phyloP scores from a whole-genome alignment of 2,888 invertebrate species.

The Melikaiella ostensackeni region DNA sequence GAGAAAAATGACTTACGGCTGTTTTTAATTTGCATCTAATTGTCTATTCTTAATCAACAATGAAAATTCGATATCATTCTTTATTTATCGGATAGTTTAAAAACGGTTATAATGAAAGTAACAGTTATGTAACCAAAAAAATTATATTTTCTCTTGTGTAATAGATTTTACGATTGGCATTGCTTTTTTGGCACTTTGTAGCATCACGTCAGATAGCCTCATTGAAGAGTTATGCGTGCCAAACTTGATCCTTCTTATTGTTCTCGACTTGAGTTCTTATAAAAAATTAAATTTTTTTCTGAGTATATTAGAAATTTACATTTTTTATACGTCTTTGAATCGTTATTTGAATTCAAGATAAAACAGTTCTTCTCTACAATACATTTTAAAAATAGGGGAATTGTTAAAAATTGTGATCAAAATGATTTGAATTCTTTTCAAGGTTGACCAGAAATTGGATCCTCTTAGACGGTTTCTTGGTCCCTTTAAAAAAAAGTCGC shows the following conservation, averaged over 20 bases:
- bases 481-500: background rate
- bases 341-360: background rate
- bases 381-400: no score
- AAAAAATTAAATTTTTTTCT: background rate
- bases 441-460: background rate
- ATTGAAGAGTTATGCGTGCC: conserved; percentile 12
- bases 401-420: no score
- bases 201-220: conserved; percentile 25
- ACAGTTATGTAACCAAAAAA: conserved; percentile 14
- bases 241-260: conserved; percentile 24
- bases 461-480: background rate
- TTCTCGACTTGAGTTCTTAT: background rate
- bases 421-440: conserved; percentile 1
- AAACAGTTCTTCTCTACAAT: background rate
- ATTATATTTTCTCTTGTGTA: conserved; percentile 29
- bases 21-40: conserved; percentile 14
- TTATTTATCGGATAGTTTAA: background rate
- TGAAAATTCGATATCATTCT: background rate
- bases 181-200: conserved; percentile 11
- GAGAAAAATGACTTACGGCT: background rate
- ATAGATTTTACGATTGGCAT: conserved; percentile 19
- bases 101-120: background rate
- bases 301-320: no score
- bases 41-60: background rate
- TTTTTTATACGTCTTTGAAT: no score